Base-by-base conservation (phyloP, 2,888 invertebrate species). In the Catocala nupta region DNA sequence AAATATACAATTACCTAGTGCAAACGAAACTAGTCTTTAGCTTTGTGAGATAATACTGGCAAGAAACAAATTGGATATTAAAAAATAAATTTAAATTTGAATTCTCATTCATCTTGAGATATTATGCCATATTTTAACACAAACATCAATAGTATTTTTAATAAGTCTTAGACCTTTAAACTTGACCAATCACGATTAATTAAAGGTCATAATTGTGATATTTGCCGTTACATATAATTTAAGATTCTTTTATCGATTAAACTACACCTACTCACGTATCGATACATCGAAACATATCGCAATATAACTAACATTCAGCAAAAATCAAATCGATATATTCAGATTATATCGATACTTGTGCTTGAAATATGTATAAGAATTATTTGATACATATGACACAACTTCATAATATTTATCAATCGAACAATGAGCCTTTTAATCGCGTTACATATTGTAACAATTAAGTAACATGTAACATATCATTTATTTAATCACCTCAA, bases 341-440 rank as follows among this genome's bases (percentile, higher is more conserved):
- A 16, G 75, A 78, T 77, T 12, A 43, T 56, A 73, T 68, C 75
- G 51, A 50, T 45, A 16, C 47, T 50, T 55, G 47, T 25, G 36
- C 51, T 50, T 12, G 42, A 51, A 36, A 49, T 42, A 44, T 6
- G 11, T 42, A 43, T 54, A 51, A 55, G 53, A 63, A 60, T 72
- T 69, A 65, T 68, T 71, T 64, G 62, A 53, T 65, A 67, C 71
- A 68, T 50, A 73, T 68, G 73, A 66, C 58, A 58, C 55, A 52
- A 63, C 55, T 50, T 53, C 52, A 67, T 61, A 62, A 71, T 77
- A 73, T 80, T 82, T 82, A 85, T 85, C 85, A 71, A 56, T 25
- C 60, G 60, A 81, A 85, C 85, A 85, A 85, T 78, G 80, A 81
- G 58, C 77, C 79, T 82, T 82, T 84, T 85, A 84, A 82, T 85